A percentile compares a stretch with the other conserved stretches of the same genome.
Evolutionary conservation across 2,113 vertebrate species (phyloP).

Genomic region (Tretioscincus oriximinensis): DNA sequence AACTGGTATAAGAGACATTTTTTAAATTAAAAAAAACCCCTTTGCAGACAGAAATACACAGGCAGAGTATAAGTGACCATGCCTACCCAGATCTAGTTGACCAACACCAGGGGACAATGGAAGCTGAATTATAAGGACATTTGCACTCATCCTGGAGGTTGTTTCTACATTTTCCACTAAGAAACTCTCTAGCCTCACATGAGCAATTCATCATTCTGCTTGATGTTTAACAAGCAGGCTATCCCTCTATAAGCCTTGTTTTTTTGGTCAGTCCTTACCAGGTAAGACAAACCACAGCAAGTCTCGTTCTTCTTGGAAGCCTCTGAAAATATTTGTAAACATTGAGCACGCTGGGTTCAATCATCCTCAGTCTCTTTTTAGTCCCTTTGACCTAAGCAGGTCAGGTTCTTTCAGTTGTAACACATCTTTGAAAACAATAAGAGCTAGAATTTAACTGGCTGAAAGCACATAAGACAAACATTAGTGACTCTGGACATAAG

Average conservation of each 20-base stretch:
- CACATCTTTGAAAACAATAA: neutral
- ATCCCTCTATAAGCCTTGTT: neutral
- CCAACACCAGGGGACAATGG: neutral
- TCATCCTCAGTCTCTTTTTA: neutral
- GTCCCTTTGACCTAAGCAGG: neutral
- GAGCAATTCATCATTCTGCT: neutral
- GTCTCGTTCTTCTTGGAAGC: conserved; percentile 2
- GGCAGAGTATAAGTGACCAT: neutral
- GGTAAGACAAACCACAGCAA: neutral
- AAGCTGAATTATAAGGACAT: neutral
- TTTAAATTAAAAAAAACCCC: too few relatives aligned
- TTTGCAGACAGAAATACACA: too few relatives aligned
- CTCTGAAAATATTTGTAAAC: conserved; percentile 2
- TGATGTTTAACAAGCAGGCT: conserved; percentile 3
- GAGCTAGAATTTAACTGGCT: neutral
- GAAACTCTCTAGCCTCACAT: neutral
- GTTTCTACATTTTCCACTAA: neutral
- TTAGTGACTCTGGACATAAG: neutral
- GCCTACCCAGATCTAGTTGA: neutral
- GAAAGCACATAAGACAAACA: neutral
- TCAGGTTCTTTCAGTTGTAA: neutral
- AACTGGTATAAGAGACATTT: too few relatives aligned
- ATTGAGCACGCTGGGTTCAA: neutral
- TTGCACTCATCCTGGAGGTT: neutral
- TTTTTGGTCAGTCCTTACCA: neutral